Base-by-base conservation (phyloP, 2,888 invertebrate species). In the Andrena fulva region DNA sequence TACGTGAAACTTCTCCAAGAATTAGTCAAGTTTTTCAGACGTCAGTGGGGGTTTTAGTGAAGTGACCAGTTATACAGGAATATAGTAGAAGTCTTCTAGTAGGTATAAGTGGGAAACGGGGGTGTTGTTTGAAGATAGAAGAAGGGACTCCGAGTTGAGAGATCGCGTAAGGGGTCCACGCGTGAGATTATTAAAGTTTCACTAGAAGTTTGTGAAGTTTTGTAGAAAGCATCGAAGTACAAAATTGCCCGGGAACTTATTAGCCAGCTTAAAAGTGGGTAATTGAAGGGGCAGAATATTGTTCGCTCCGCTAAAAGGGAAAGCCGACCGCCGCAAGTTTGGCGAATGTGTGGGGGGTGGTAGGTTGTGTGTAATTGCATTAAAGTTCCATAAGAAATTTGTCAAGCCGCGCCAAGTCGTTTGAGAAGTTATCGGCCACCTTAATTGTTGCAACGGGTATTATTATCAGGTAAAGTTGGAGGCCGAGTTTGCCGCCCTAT, bases 381-480 rank as follows among this genome's bases (percentile, higher is more conserved):
- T 42, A 63, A 24, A 63, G 24, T 63, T 63, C 35, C 42, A 42
- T 42, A 42, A 63, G 62, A 62, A 35, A 35, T 35, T 33, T 35
- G 62, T 33, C 33, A 35, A 62, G 62, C n/a, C 20, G 33, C 27
- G n/a, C 33, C 16, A 31, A 33, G 24, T 56, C 56, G 33, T 62
- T 20, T 62, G 20, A 20, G 33, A 62, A 62, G 33, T 62, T 54
- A 59, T 54, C 56, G 56, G 35, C 56, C 42, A 29, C 12, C 10
- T 27, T 56, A 27, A 56, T 56, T 56, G 56, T 27, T 3, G 24
- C 56, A 27, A 56, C 56, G 24, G 42, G 56, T 56, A 16, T 20
- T 69, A 69, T 56, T 56, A 56, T 59, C 48, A n/a, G 59, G 69
- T 12, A 12, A 73, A 73, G 24, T 63, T 54, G 16, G 52, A 52